A percentile compares a stretch with the other conserved stretches of the same genome.
Conservation (phyloP, 2,113 vertebrate species). For the Megaceryle maxima region DNA sequence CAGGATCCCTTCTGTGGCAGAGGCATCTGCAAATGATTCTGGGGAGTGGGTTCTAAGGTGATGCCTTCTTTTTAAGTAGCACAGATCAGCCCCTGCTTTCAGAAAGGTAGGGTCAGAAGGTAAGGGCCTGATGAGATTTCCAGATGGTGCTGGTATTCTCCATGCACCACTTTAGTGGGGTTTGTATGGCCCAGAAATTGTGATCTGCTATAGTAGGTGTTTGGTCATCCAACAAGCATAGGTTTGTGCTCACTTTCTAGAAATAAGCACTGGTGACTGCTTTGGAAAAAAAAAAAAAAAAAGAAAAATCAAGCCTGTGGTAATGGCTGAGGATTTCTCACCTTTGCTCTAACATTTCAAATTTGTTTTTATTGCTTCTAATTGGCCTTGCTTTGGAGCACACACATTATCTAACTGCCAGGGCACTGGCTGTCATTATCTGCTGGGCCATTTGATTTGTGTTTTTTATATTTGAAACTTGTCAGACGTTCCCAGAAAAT, state of each 20-base stretch:
- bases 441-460: conserved; percentile 42
- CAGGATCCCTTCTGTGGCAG: background rate
- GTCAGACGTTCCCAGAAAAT: conserved; percentile 31
- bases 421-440: conserved; percentile 32
- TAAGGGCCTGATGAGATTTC: background rate
- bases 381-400: conserved; percentile 55
- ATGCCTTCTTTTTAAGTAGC: background rate
- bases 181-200: background rate
- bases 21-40: background rate
- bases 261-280: background rate
- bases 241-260: background rate
- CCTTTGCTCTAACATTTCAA: conserved; percentile 48
- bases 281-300: background rate
- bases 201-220: background rate
- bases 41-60: background rate
- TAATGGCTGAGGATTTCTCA: conserved; percentile 38
- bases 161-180: background rate
- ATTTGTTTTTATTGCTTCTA: conserved; percentile 61
- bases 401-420: conserved; percentile 1
- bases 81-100: background rate
- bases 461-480: conserved; percentile 8
- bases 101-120: background rate
- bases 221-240: background rate
- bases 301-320: background rate
- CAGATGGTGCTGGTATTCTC: background rate